phyloP scores from a whole-genome alignment of 2,113 vertebrate species.

The Hypomesus transpacificus region DNA sequence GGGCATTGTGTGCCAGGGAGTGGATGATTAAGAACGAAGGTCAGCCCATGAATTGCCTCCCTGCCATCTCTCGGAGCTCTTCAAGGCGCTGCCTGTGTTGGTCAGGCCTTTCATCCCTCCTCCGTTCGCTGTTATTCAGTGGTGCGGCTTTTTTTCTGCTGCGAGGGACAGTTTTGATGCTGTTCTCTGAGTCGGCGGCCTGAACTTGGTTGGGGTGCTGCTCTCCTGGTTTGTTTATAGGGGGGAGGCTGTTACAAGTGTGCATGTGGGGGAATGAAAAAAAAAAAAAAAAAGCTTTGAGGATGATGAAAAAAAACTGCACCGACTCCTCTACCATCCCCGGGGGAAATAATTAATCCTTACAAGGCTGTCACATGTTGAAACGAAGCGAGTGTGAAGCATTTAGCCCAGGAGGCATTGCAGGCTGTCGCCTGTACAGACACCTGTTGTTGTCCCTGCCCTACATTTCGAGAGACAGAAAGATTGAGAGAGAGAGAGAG shows the following conservation, averaged over 20 bases:
- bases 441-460: constrained; percentile 77
- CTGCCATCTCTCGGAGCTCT: constrained; percentile 65
- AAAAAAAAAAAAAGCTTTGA: constrained; percentile 48
- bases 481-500: constrained; percentile 52
- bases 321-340: constrained; percentile 63
- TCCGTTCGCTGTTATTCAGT: constrained; percentile 23
- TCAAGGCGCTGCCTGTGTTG: constrained; percentile 59
- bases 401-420: constrained; percentile 76
- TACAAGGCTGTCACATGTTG: constrained; percentile 76
- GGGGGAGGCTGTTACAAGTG: constrained; percentile 55
- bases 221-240: constrained; percentile 27
- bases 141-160: too few species aligned
- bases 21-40: constrained; percentile 76
- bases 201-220: too few species aligned
- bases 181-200: too few species aligned
- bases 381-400: constrained; percentile 75
- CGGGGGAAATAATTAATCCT: constrained; percentile 77
- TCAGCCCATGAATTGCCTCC: constrained; percentile 74
- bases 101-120: constrained; percentile 49
- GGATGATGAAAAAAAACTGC: constrained; percentile 41
- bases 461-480: constrained; percentile 68
- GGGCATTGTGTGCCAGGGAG: constrained; percentile 72
- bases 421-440: constrained; percentile 72
- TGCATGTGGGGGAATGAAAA: constrained; percentile 41
- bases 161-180: too few species aligned